These are phyloP conservation scores for Rhinoptilus africanus DNA, from an alignment of 2,113 vertebrate species.

Conservation along the genomic window DNA sequence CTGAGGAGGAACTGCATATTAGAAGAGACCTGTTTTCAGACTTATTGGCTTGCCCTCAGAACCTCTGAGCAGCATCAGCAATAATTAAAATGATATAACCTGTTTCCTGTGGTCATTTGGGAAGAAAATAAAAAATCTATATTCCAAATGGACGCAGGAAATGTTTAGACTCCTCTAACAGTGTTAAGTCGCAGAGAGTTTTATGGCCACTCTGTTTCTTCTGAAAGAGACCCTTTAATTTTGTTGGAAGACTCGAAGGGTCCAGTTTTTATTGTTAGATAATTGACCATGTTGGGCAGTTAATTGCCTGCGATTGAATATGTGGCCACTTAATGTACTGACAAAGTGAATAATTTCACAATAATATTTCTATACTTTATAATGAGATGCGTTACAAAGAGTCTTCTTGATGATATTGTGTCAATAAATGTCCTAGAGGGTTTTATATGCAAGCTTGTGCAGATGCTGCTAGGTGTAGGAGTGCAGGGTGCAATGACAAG, in stretches of 20 bases:
- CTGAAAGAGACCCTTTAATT: constrained; percentile 44
- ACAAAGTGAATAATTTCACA: constrained; percentile 38
- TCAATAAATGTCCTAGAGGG: not conserved
- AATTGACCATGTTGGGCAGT: constrained; percentile 53
- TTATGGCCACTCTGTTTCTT: constrained; percentile 42
- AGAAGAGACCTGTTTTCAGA: not conserved
- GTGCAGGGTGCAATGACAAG: not conserved
- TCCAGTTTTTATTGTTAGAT: constrained; percentile 58
- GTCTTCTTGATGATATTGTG: not conserved
- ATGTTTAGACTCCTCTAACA: constrained; percentile 49
- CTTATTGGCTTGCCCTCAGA: constrained; percentile 51
- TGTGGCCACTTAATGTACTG: constrained; percentile 60
- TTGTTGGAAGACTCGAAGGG: constrained; percentile 32
- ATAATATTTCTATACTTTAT: constrained; percentile 47
- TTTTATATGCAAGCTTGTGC: not conserved
- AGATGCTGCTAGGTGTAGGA: not conserved
- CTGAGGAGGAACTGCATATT: not conserved
- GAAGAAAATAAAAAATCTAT: constrained; percentile 67
- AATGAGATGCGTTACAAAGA: constrained; percentile 50
- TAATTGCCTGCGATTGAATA: constrained; percentile 70
- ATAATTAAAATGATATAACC: constrained; percentile 73
- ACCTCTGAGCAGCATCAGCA: constrained; percentile 59
- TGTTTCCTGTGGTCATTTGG: constrained; percentile 64
- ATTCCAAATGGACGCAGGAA: constrained; percentile 68
- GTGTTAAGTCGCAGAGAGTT: constrained; percentile 45